Conservation (phyloP, 23 tunicate genomes). For the Phallusia fumigata region DNA sequence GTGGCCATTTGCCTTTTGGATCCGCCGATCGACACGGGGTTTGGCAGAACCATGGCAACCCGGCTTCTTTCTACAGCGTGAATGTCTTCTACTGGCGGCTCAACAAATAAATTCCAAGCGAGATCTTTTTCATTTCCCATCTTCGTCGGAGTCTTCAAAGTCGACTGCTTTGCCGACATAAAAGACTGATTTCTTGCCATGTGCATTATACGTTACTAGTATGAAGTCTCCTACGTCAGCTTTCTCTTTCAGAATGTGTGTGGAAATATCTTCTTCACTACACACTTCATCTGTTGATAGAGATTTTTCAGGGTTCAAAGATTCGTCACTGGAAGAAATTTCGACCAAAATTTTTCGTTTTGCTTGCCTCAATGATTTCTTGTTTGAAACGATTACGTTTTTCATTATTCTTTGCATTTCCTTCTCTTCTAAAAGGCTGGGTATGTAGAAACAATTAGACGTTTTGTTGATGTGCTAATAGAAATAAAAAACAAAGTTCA, state of each 20-base stretch:
- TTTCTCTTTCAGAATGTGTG: conserved; percentile 12
- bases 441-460: too few relatives aligned
- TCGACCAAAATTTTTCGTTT: conserved; percentile 17
- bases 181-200: conserved; percentile 13
- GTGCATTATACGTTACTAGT: background rate
- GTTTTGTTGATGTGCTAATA: too few relatives aligned
- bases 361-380: conserved; percentile 9
- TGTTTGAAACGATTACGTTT: background rate
- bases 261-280: conserved; percentile 11
- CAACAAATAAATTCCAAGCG: conserved; percentile 15
- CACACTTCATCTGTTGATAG: conserved; percentile 17
- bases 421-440: background rate
- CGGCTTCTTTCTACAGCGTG: background rate
- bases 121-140: background rate
- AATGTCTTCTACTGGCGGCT: conserved; percentile 13
- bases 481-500: too few relatives aligned
- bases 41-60: conserved; percentile 6
- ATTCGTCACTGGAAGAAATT: conserved; percentile 27
- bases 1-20: too few relatives aligned
- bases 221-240: background rate
- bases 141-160: conserved; percentile 11
- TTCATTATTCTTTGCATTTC: background rate
- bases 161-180: background rate
- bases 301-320: conserved; percentile 6
- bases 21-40: too few relatives aligned